Percentiles rank a stretch among this genome's conserved stretches.
Evolutionary conservation across 2,113 vertebrate species (phyloP).

Genomic region (Puntigrus tetrazona): DNA sequence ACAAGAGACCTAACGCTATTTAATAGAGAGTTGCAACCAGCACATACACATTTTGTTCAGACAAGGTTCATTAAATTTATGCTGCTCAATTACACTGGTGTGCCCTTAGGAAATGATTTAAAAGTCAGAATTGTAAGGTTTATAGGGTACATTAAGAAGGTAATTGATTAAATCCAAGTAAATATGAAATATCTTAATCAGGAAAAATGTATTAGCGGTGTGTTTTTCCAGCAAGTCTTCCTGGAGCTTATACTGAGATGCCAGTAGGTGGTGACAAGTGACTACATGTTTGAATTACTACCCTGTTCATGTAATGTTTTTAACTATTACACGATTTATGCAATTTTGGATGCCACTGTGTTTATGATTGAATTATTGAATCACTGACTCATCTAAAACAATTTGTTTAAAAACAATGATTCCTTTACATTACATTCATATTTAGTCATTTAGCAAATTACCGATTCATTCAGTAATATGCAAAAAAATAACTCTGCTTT

Average conservation of each 20-base stretch:
- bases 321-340: background rate
- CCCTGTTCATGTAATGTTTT: no score
- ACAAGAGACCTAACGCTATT: background rate
- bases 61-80: conserved; percentile 11
- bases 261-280: background rate
- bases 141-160: background rate
- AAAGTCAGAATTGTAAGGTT: background rate
- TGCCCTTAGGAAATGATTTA: background rate
- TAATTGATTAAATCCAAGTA: background rate
- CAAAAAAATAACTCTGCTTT: background rate
- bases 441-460: no score
- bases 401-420: background rate
- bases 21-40: background rate
- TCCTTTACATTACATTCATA: no score
- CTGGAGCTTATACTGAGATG: background rate
- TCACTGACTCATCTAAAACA: background rate
- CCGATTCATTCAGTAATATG: background rate
- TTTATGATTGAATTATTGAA: background rate
- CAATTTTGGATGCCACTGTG: background rate
- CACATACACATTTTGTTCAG: background rate
- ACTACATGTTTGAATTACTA: no score
- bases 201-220: background rate
- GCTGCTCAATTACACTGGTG: background rate
- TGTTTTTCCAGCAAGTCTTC: background rate
- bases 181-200: background rate